These are phyloP conservation scores for Bothrops alternatus DNA, from an alignment of 2,797 vertebrate species.

Conservation along the genomic window DNA sequence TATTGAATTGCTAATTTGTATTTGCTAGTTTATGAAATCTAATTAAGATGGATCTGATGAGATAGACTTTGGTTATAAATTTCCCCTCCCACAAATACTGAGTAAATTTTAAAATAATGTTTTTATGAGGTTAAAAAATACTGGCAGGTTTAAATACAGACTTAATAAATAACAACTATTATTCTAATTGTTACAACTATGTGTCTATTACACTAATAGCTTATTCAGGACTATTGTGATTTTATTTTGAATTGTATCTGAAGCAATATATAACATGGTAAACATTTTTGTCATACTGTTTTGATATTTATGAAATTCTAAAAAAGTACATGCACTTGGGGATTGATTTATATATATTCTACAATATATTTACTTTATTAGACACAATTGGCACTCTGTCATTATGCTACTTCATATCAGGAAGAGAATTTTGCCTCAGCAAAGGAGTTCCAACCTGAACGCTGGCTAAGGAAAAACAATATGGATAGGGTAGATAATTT, in stretches of 20 bases:
- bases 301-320: conserved; percentile 23
- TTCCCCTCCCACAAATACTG: not conserved
- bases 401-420: conserved; percentile 85
- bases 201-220: not conserved
- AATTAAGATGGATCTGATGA: not conserved
- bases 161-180: not conserved
- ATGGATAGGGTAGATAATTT: conserved; percentile 87
- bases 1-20: not conserved
- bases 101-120: not conserved
- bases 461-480: conserved; percentile 84
- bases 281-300: not conserved
- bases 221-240: not conserved
- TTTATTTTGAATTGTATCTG: not conserved
- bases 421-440: conserved; percentile 79
- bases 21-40: not conserved
- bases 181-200: not conserved
- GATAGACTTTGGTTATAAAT: not conserved
- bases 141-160: not conserved
- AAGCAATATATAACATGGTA: not conserved
- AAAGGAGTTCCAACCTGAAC: conserved; percentile 80
- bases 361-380: conserved; percentile 57
- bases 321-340: not conserved
- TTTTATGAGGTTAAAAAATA: not conserved
- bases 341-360: not conserved
- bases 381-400: conserved; percentile 92